Evolutionary conservation across 1,140 invertebrate species (phyloP), one percentile per base, ranked within the genome.

Genomic region (Globodera rostochiensis): DNA sequence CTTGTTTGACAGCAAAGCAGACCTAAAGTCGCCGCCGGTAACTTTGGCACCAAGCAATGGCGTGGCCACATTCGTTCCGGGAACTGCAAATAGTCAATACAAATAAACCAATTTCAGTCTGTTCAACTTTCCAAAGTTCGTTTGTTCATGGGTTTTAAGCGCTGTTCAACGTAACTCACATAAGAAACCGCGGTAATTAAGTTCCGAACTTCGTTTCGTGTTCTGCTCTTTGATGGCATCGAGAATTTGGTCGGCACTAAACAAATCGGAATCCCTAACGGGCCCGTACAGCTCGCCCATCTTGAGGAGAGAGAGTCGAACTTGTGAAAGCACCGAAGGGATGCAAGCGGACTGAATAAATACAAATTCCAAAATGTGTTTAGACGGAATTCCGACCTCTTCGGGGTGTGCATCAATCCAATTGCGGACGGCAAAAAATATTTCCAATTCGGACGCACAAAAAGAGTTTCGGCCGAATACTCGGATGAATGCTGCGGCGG

Each of bases 381-480:
- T 81, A 47, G 53, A 74, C 66, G 66, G 85, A 71, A 88, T 86
- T 6, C 86, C 84, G 84, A 94, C 93, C 46, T 93, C 85, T 83
- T 93, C 92, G 88, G 93, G 91, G 92, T 97, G 93, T 85, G 93
- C 91, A 88, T 93, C 93, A 81, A 94, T 94, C 96, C 96, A 98
- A 73, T 92, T 92, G 87, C 93, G 92, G 3, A 98, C 94, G 8
- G 95, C 94, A 86, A 93, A 92, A 91, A 98, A 99, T 82, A 99
- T 97, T 86, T 98, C 94, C 46, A 96, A 94, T 91, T 99, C 97
- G 6, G 94, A 93, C 0, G 95, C 96, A 92, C 95, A 98, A 91
- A 98, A 98, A 1, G 96, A 98, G 91, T 98, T 95, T 74, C 96
- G 92, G 73, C 93, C 92, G 60, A 98, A 92, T n/a, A 98, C 91